These are phyloP conservation scores for Ellobium chinense DNA, from an alignment of 2,888 invertebrate species.

Conservation along the genomic window DNA sequence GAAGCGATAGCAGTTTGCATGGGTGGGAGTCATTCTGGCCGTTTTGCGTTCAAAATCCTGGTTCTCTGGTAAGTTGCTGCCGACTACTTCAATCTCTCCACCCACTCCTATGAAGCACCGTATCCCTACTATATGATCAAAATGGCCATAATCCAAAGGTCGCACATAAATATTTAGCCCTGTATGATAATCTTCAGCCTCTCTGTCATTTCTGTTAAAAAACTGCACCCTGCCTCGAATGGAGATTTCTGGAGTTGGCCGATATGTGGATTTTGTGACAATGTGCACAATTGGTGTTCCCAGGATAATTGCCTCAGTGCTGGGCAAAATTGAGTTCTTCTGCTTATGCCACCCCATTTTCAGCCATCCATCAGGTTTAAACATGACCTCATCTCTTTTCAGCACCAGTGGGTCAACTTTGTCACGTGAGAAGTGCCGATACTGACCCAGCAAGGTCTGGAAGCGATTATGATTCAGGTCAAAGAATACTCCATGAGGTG, in stretches of 20 bases:
- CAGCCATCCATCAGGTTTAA: constrained; percentile 69
- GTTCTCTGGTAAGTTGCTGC: constrained; percentile 56
- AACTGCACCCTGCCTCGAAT: constrained; percentile 69
- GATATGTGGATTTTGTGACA: constrained; percentile 64
- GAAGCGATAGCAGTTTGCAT: constrained; percentile 67
- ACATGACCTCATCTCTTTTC: constrained; percentile 64
- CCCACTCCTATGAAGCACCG: constrained; percentile 69
- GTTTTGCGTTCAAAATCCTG: constrained; percentile 55
- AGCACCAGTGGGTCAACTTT: constrained; percentile 61
- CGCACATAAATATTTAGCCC: constrained; percentile 69
- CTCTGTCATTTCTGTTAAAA: constrained; percentile 58
- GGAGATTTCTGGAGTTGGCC: constrained; percentile 57
- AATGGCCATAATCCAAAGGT: constrained; percentile 63
- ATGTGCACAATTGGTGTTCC: constrained; percentile 66
- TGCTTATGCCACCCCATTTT: constrained; percentile 72
- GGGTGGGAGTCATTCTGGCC: constrained; percentile 65
- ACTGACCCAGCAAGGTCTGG: constrained; percentile 55
- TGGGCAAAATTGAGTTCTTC: constrained; percentile 66
- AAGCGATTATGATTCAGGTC: constrained; percentile 62
- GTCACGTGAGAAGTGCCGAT: constrained; percentile 61
- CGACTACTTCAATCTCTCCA: constrained; percentile 64
- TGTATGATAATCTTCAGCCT: constrained; percentile 59
- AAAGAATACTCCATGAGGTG: constrained; percentile 65
- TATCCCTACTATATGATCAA: constrained; percentile 69
- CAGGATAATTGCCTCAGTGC: constrained; percentile 69